Base-by-base conservation (phyloP, 2,888 invertebrate species). In the Tetragonula carbonaria region DNA sequence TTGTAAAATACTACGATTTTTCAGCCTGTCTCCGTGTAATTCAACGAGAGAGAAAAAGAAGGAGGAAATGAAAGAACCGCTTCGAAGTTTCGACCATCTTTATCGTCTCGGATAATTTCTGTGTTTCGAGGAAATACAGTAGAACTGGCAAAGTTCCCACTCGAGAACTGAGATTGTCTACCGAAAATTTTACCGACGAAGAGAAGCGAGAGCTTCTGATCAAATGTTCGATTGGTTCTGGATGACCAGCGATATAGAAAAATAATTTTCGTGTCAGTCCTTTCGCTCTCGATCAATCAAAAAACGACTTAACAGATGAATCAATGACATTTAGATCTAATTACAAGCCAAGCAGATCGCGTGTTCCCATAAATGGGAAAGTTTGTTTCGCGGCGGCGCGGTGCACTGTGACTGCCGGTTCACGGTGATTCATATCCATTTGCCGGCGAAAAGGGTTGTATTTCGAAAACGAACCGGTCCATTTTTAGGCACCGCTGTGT, bases 341-440 rank as follows among this genome's bases (percentile, higher is more conserved):
- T 59, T 59, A 59, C 13, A 18, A 57, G 68, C 50, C 59, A 59
- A 45, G 28, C 55, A 16, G 57, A 21, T 57, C 51, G 70, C 57
- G 70, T 23, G 76, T 63, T 70, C 76, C 68, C 76, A 76, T 80
- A 84, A 85, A 85, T 84, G 70, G 70, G 33, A 21, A 53, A 70
- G 75, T 79, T 74, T 70, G 70, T 79, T 28, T 75, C 73, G 57
- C 71, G 55, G 53, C 18, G 33, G n/a, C 38, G 28, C 57, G 77
- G 21, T 11, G 13, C 38, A 6, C 4, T 5, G 50, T 11, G 33
- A 21, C 38, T 13, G 14, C 5, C 33, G 59, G 57, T 51, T 21
- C 74, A 4, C 65, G 38, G 79, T 84, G 85, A 85, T 84, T 85
- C 84, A 74, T 84, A 76, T 79, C 84, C 84, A 74, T 85, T 79